Evolutionary conservation across 2,888 invertebrate species (phyloP), one percentile per base, ranked within the genome.

Genomic region (Diaprepes abbreviatus): DNA sequence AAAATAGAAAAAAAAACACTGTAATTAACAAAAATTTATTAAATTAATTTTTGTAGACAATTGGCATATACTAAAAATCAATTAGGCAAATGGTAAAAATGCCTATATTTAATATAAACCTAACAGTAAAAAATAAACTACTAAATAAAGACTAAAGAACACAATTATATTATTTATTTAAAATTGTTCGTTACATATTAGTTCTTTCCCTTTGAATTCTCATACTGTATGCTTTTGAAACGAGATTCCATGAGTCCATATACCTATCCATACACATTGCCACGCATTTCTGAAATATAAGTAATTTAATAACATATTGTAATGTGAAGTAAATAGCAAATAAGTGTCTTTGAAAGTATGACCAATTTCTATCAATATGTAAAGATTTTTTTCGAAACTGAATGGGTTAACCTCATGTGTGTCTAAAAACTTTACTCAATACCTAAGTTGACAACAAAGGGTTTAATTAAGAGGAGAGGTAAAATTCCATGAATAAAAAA

Each of bases 261-360:
- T 95, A 98, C 80, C 98, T 89, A 84, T 98, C 98, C 97, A 97
- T 97, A 83, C 98, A 98, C 94, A 97, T 96, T 0, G 96, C 94
- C 76, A 98, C 89, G 83, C 97, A 98, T 91, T 96, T 97, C 91
- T 97, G 91, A 55, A 87, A 67, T 5, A n/a, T n/a, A n/a, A n/a
- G n/a, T n/a, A n/a, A n/a, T n/a, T n/a, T n/a, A n/a, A n/a, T n/a
- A n/a, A n/a, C n/a, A n/a, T n/a, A n/a, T n/a, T n/a, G n/a, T n/a
- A n/a, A n/a, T n/a, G n/a, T n/a, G n/a, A n/a, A n/a, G n/a, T n/a
- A n/a, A n/a, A n/a, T n/a, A n/a, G n/a, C n/a, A n/a, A n/a, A n/a
- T n/a, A n/a, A n/a, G n/a, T n/a, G n/a, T n/a, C n/a, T n/a, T n/a
- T n/a, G n/a, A n/a, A n/a, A n/a, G n/a, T n/a, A n/a, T n/a, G n/a